These are phyloP conservation scores for Neuroscelio doddi DNA, from an alignment of 2,888 invertebrate genomes.

Conservation along the genomic window DNA sequence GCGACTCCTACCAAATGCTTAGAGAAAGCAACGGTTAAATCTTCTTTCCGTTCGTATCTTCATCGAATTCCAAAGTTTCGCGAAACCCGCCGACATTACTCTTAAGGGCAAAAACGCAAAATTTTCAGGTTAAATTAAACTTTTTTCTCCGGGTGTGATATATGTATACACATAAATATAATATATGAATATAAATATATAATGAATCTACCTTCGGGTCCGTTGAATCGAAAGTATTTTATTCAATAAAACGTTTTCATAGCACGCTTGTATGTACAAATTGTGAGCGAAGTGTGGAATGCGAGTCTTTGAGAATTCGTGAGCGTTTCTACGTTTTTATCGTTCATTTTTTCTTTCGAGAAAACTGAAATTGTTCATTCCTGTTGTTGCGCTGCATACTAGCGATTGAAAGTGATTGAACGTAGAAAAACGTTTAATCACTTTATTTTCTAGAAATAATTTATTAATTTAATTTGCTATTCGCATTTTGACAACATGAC, in stretches of 20 bases:
- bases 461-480: too few species aligned
- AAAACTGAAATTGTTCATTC: constrained; percentile 9
- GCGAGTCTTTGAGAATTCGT: constrained; percentile 17
- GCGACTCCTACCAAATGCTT: constrained; percentile 61
- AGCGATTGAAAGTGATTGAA: too few species aligned
- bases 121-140: neutral
- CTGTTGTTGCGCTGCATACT: constrained; percentile 1
- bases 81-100: neutral
- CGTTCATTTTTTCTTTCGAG: constrained; percentile 10
- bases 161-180: constrained; percentile 12
- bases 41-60: constrained; percentile 2
- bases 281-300: constrained; percentile 12
- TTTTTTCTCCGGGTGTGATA: constrained; percentile 28
- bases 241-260: constrained; percentile 33
- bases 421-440: too few species aligned
- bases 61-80: constrained; percentile 29
- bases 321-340: constrained; percentile 15
- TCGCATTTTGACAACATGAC: too few species aligned
- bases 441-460: too few species aligned
- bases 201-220: constrained; percentile 24
- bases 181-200: constrained; percentile 22
- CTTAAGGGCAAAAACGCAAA: constrained; percentile 7
- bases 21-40: constrained; percentile 46
- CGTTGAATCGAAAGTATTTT: constrained; percentile 42
- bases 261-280: constrained; percentile 44